These are phyloP conservation scores for Mycetomoellerius zeteki DNA, from an alignment of 1,140 invertebrate genomes.

Conservation along the genomic window DNA sequence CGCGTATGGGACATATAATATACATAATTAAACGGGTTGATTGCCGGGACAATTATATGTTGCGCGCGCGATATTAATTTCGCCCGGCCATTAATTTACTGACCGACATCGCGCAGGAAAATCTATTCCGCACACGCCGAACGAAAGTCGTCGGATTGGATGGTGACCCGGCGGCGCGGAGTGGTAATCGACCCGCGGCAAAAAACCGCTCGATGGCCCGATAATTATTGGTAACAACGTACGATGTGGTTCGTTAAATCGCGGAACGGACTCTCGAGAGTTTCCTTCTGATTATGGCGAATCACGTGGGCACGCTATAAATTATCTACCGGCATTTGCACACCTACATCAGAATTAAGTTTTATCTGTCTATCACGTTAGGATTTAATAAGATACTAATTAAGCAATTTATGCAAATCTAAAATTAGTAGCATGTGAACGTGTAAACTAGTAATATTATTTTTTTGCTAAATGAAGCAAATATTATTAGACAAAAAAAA, in stretches of 20 bases:
- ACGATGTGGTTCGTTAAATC: slow-evolving; percentile 51
- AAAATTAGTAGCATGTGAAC: background rate
- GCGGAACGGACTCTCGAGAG: slow-evolving; percentile 20
- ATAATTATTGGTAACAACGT: slow-evolving; percentile 55
- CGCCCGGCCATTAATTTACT: slow-evolving; percentile 52
- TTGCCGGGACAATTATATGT: slow-evolving; percentile 64
- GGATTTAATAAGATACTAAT: background rate
- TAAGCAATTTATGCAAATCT: slow-evolving; percentile 1
- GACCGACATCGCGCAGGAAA: slow-evolving; percentile 42
- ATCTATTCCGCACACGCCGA: slow-evolving; percentile 46
- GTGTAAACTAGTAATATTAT: background rate
- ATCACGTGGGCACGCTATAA: slow-evolving; percentile 24
- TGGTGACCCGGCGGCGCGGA: slow-evolving; percentile 15
- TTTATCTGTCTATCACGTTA: background rate
- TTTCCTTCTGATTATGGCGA: slow-evolving; percentile 28
- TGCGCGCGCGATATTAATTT: slow-evolving; percentile 64
- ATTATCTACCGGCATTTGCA: slow-evolving; percentile 5
- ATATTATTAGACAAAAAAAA: background rate
- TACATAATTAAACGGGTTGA: slow-evolving; percentile 71
- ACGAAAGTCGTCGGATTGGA: slow-evolving; percentile 42
- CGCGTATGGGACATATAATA: slow-evolving; percentile 63
- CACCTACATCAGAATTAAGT: background rate
- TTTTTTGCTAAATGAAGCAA: background rate
- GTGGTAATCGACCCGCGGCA: slow-evolving; percentile 43
- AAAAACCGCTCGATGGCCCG: slow-evolving; percentile 48